Evolutionary conservation across 2,888 invertebrate species (phyloP).

Genomic region (Ornithoptera priamus): DNA sequence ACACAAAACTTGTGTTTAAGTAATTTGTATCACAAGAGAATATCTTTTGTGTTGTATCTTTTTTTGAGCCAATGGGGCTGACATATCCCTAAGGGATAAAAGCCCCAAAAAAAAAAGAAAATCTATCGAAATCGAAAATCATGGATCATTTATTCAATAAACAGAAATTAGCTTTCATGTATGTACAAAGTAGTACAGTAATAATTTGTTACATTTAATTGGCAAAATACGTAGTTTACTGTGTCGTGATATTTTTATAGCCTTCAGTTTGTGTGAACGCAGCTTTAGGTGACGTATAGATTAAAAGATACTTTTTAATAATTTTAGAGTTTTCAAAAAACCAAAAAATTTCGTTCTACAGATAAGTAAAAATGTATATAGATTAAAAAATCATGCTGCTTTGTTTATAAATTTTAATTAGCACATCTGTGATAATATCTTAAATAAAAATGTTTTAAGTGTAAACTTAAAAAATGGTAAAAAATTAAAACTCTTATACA

Average conservation of each 20-base stretch:
- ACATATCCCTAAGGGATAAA: too few relatives aligned
- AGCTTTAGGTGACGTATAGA: too few relatives aligned
- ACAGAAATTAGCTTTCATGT: neutral
- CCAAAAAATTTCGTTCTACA: neutral
- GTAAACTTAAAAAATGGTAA: constrained; percentile 29
- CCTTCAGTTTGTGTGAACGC: too few relatives aligned
- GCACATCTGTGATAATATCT: constrained; percentile 31
- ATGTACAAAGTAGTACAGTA: neutral
- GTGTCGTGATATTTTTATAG: too few relatives aligned
- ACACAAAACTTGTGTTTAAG: too few relatives aligned
- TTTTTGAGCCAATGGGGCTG: too few relatives aligned
- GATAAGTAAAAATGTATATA: neutral
- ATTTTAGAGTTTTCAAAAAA: neutral
- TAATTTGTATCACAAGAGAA: too few relatives aligned
- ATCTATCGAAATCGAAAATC: too few relatives aligned
- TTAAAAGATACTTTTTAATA: neutral
- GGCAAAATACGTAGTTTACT: too few relatives aligned
- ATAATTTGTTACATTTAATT: neutral
- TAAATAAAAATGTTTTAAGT: constrained; percentile 16
- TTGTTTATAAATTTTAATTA: constrained; percentile 7
- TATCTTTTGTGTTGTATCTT: too few relatives aligned
- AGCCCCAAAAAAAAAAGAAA: too few relatives aligned
- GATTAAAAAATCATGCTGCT: constrained; percentile 19
- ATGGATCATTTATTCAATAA: too few relatives aligned
- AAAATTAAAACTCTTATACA: constrained; percentile 8